These are phyloP conservation scores for Cavia aperea DNA, from an alignment of 2,113 vertebrate species.

Conservation along the genomic window DNA sequence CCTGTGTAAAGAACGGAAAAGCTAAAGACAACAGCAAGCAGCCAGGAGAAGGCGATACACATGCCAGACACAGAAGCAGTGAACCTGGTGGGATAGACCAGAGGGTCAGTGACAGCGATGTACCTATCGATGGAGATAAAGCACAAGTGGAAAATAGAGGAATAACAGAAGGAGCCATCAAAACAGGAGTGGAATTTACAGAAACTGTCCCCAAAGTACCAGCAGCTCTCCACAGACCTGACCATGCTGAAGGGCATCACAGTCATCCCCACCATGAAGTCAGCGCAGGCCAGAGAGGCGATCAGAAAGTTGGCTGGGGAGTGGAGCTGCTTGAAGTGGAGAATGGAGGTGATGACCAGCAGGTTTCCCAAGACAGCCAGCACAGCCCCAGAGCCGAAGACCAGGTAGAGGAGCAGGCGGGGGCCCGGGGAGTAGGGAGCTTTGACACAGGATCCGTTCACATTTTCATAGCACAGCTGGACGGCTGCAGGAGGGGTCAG, in stretches of 20 bases:
- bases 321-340: conserved; percentile 77
- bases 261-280: conserved; percentile 75
- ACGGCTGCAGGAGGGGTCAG: too few relatives aligned
- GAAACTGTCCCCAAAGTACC: background rate
- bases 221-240: background rate
- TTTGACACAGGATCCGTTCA: conserved; percentile 38
- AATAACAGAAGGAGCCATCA: background rate
- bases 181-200: background rate
- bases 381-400: background rate
- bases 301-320: conserved; percentile 73
- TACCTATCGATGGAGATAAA: background rate
- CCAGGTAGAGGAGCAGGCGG: background rate
- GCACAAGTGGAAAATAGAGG: background rate
- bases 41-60: conserved; percentile 53
- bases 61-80: background rate
- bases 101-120: conserved; percentile 69
- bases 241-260: conserved; percentile 82
- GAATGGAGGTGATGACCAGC: conserved; percentile 34
- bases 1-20: conserved; percentile 49
- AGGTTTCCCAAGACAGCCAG: conserved; percentile 46
- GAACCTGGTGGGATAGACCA: conserved; percentile 66
- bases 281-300: conserved; percentile 63
- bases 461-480: background rate
- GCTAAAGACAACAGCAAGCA: conserved; percentile 41
- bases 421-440: background rate